These are phyloP conservation scores for Hippocampus kuda DNA, from an alignment of 2,797 vertebrate species.

Conservation along the genomic window DNA sequence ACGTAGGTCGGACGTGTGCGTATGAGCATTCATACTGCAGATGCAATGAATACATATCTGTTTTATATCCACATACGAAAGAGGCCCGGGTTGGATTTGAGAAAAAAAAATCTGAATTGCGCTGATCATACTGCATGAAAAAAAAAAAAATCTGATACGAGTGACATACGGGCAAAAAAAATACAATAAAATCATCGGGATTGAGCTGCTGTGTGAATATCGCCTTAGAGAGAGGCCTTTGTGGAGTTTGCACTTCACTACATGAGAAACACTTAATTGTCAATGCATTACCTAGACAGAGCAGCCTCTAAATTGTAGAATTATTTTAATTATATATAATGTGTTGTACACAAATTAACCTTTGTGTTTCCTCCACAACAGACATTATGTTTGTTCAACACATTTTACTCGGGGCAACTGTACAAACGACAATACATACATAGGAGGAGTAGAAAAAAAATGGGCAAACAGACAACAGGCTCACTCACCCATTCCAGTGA, in stretches of 20 bases:
- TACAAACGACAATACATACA: neutral
- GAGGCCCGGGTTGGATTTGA: no score
- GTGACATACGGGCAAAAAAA: no score
- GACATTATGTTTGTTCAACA: neutral
- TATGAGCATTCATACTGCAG: no score
- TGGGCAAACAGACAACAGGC: no score
- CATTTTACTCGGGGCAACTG: neutral
- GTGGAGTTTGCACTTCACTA: neutral
- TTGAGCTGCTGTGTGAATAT: no score
- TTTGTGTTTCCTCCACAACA: neutral
- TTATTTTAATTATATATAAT: neutral
- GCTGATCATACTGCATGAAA: no score
- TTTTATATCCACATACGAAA: no score
- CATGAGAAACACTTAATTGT: neutral
- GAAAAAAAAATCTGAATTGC: no score
- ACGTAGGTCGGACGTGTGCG: no score
- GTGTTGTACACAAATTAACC: neutral
- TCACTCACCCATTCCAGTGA: neutral
- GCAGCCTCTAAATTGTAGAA: neutral
- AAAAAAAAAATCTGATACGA: no score
- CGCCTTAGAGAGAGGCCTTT: neutral
- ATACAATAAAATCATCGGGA: no score
- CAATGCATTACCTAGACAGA: neutral
- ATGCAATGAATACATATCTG: no score
- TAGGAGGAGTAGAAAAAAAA: neutral